A percentile compares a stretch with the other conserved stretches of the same genome.
Evolutionary conservation across 2,888 invertebrate species (phyloP).

Genomic region (Neoascia interrupta): DNA sequence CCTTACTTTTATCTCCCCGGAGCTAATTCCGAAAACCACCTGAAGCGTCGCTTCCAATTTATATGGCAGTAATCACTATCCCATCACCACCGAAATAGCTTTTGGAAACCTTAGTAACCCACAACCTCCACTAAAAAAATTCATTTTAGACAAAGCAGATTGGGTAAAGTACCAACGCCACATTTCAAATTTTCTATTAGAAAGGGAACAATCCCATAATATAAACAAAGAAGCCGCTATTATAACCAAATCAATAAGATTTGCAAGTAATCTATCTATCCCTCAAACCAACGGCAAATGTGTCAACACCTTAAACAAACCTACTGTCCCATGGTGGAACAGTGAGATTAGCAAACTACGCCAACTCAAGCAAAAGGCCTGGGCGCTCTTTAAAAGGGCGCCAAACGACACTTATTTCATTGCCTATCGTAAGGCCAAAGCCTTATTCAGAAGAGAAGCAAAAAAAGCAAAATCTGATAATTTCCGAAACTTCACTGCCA

Average conservation of each 20-base stretch:
- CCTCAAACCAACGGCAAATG: not conserved
- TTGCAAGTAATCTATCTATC: not conserved
- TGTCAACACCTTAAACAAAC: not conserved
- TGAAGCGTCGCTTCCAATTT: slow-evolving; percentile 11
- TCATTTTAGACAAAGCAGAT: not conserved
- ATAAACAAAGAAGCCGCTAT: not conserved
- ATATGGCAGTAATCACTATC: slow-evolving; percentile 29
- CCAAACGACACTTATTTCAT: not conserved
- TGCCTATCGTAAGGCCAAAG: not conserved
- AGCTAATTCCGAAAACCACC: not conserved
- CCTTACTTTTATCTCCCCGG: slow-evolving; percentile 12
- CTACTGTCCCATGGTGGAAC: not conserved
- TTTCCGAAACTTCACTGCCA: no score
- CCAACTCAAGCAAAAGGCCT: not conserved
- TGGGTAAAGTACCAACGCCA: not conserved
- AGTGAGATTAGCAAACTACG: not conserved
- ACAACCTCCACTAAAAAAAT: no score
- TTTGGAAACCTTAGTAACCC: not conserved
- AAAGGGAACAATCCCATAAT: not conserved
- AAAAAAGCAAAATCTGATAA: no score
- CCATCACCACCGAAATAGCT: not conserved
- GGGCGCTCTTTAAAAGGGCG: not conserved
- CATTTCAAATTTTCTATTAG: not conserved
- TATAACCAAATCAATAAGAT: not conserved
- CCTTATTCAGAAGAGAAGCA: not conserved